phyloP scores from a whole-genome alignment of 2,888 invertebrate species.

The Belgica antarctica region DNA sequence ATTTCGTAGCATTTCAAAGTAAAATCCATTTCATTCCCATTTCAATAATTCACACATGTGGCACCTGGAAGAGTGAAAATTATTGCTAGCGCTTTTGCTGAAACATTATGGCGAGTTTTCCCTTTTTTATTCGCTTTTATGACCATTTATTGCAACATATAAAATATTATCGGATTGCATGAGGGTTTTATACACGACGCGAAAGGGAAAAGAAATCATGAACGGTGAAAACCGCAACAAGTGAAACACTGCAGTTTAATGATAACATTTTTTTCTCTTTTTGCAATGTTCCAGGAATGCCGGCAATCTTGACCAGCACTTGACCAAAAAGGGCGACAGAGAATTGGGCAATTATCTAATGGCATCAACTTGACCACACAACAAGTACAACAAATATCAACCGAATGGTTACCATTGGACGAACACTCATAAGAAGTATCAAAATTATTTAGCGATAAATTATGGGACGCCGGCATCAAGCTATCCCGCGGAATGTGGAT shows the following conservation, averaged over 20 bases:
- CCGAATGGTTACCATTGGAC: slow-evolving; percentile 37
- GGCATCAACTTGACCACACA: slow-evolving; percentile 55
- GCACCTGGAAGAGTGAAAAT: slow-evolving; percentile 6
- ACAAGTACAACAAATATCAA: slow-evolving; percentile 42
- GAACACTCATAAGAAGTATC: slow-evolving; percentile 35
- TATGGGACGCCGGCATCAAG: background rate
- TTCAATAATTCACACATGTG: slow-evolving; percentile 3
- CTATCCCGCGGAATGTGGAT: slow-evolving; percentile 35
- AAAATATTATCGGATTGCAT: slow-evolving; percentile 22
- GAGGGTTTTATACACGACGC: slow-evolving; percentile 1
- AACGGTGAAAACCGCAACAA: background rate
- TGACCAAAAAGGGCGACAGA: slow-evolving; percentile 50
- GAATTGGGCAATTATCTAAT: slow-evolving; percentile 56
- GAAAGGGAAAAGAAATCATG: background rate
- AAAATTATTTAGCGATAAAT: slow-evolving; percentile 43
- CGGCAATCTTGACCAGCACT: slow-evolving; percentile 55
- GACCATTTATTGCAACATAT: background rate
- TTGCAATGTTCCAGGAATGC: slow-evolving; percentile 51
- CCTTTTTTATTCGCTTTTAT: background rate
- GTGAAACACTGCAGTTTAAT: background rate
- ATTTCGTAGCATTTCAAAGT: background rate
- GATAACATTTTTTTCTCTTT: background rate
- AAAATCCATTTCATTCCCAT: background rate
- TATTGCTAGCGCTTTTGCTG: slow-evolving; percentile 5
- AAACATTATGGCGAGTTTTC: background rate